Evolutionary conservation across 2,888 invertebrate species (phyloP), one percentile per base, ranked within the genome.

Genomic region (Drosophila kanekoi): DNA sequence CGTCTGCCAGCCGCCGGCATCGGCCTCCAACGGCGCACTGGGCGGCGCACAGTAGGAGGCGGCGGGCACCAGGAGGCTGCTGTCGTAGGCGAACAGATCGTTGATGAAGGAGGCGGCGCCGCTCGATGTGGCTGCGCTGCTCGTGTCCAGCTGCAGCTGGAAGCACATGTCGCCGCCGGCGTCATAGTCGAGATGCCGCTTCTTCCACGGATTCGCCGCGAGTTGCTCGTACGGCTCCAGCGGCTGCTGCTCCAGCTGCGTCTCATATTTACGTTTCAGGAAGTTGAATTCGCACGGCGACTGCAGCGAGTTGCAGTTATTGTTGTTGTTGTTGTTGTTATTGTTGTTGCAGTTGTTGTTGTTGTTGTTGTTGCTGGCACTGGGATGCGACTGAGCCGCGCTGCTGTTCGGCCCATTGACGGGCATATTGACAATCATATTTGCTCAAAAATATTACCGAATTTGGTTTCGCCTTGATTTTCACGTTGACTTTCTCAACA

Each of bases 71-170:
- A 92, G 56, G 1, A 92, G 73, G 69, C 87, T 91, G 75, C 81
- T 85, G 47, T 91, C 91, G 45, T 91, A 92, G 52, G 79, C 91
- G 65, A 92, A 91, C 10, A 92, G 79, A 81, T 91, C 92, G 53
- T 91, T 91, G 20, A 91, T 91, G 48, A 91, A 91, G 2, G 89
- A 91, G 2, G 89, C 70, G 3, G 87, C 65, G 38, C 66, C 18
- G 1, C 28, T 28, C 28, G 48, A 14, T 9, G 59, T 28, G 40
- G 20, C 43, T 40, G 18, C 28, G 35, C 40, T 35, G 43, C 44
- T 61, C 1, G 71, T 77, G 18, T 81, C 83, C 74, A 80, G 57
- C 57, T 83, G 83, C 41, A 77, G 68, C 57, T 77, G 85, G 63
- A 88, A 81, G 71, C 63, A 88, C 64, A 87, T 72, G 48, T 87